These are phyloP conservation scores for Dicentrarchus labrax DNA, from an alignment of 2,113 vertebrate species.

Conservation along the genomic window DNA sequence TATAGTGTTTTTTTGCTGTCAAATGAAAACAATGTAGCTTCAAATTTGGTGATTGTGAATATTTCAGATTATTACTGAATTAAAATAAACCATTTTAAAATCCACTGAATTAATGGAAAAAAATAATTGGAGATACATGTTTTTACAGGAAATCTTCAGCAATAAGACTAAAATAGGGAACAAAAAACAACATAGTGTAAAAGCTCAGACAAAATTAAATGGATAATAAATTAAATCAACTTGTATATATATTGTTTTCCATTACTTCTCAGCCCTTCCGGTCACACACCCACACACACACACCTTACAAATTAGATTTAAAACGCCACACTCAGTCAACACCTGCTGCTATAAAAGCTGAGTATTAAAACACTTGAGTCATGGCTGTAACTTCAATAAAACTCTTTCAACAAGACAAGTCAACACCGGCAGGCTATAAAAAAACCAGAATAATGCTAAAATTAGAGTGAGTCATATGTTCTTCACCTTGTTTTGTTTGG, in stretches of 20 bases:
- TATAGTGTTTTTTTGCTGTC: no score
- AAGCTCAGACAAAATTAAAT: not conserved
- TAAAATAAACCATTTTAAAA: not conserved
- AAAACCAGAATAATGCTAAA: constrained; percentile 40
- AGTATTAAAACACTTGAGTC: constrained; percentile 34
- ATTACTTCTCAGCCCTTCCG: not conserved
- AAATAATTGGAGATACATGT: no score
- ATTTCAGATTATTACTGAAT: not conserved
- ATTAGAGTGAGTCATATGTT: constrained; percentile 68
- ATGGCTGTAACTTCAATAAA: constrained; percentile 57
- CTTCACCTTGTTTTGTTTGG: constrained; percentile 45
- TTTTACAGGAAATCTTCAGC: no score
- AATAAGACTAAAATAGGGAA: not conserved
- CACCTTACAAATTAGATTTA: constrained; percentile 35
- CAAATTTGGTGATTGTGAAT: not conserved
- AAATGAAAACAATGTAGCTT: no score
- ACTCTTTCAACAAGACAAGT: constrained; percentile 50
- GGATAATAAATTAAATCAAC: not conserved
- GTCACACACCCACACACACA: not conserved
- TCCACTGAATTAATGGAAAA: no score
- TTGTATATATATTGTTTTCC: not conserved
- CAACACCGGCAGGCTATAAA: constrained; percentile 51
- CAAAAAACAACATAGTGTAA: not conserved
- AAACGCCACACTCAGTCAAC: constrained; percentile 45
- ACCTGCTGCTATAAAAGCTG: not conserved